Evolutionary conservation across 2,888 invertebrate genomes (phyloP).

Genomic region (Dasysyrphus tricinctus): DNA sequence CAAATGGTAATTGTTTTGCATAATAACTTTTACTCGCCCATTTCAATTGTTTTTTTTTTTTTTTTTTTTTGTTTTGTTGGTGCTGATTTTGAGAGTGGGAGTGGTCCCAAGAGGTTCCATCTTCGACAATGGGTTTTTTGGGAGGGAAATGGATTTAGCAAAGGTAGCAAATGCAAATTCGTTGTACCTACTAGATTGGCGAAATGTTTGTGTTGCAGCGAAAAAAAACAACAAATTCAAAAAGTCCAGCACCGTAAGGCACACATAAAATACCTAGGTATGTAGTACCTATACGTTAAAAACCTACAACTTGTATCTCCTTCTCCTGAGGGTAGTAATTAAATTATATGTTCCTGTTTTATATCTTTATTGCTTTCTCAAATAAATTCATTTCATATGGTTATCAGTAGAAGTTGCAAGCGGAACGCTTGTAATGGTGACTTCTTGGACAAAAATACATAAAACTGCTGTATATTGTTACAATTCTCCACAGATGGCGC

Average conservation of each 20-base stretch:
- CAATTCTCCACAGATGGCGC: slow-evolving; percentile 32
- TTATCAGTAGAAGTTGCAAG: slow-evolving; percentile 62
- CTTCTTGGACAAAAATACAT: slow-evolving; percentile 50
- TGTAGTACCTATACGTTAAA: not conserved
- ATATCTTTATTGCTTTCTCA: slow-evolving; percentile 38
- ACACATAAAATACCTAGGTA: not conserved
- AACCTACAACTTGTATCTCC: slow-evolving; percentile 14
- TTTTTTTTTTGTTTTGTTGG: not conserved
- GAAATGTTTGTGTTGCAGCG: slow-evolving; percentile 17
- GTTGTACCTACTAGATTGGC: slow-evolving; percentile 26
- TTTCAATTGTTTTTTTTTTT: slow-evolving; percentile 37
- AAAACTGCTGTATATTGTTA: slow-evolving; percentile 12
- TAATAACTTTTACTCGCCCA: slow-evolving; percentile 72
- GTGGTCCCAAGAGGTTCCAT: slow-evolving; percentile 29
- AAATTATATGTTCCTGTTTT: slow-evolving; percentile 44
- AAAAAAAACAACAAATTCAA: not conserved
- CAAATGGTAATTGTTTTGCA: slow-evolving; percentile 74
- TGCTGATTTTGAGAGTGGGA: slow-evolving; percentile 15
- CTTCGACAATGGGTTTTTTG: slow-evolving; percentile 37
- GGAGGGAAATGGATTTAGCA: not conserved
- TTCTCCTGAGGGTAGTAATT: slow-evolving; percentile 53
- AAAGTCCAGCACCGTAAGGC: slow-evolving; percentile 40
- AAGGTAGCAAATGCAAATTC: slow-evolving; percentile 67
- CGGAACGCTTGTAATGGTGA: slow-evolving; percentile 36
- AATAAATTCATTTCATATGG: slow-evolving; percentile 43